Evolutionary conservation across 2,797 vertebrate genomes (phyloP).

Genomic region (Sebastes diaconus): DNA sequence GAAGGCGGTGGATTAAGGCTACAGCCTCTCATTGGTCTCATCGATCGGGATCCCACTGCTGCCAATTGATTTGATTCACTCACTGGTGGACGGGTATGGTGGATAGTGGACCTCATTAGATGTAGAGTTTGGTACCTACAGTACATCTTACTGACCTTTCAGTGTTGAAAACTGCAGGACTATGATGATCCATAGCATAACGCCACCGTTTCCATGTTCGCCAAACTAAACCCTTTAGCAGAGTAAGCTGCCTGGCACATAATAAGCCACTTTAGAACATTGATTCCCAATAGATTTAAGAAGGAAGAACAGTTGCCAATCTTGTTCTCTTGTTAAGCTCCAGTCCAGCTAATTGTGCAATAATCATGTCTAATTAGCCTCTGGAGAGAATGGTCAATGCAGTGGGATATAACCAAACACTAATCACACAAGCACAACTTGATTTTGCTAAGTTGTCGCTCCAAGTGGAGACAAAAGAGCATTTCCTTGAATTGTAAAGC

Average conservation of each 20-base stretch:
- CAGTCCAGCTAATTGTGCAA: constrained; percentile 31
- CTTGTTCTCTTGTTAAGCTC: constrained; percentile 28
- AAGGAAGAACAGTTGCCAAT: constrained; percentile 21
- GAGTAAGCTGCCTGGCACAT: constrained; percentile 9
- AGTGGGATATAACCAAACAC: constrained; percentile 3
- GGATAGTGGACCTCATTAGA: background rate
- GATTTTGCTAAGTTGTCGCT: background rate
- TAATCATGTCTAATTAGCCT: constrained; percentile 36
- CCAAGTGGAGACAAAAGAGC: background rate
- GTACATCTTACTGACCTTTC: too few relatives aligned
- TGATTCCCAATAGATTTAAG: constrained; percentile 27
- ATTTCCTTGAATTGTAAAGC: background rate
- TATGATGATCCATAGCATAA: background rate
- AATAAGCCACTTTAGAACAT: constrained; percentile 8
- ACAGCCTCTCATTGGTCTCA: background rate
- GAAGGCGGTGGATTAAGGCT: background rate
- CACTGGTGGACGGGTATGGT: background rate
- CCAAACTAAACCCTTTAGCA: background rate
- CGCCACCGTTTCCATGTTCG: background rate
- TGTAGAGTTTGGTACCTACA: background rate
- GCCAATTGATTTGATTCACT: background rate
- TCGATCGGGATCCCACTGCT: background rate
- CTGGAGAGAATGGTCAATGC: constrained; percentile 22
- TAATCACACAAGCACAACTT: background rate
- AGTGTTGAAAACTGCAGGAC: background rate